phyloP scores from a whole-genome alignment of 1,140 invertebrate genomes.

The Drosophila orosa region DNA sequence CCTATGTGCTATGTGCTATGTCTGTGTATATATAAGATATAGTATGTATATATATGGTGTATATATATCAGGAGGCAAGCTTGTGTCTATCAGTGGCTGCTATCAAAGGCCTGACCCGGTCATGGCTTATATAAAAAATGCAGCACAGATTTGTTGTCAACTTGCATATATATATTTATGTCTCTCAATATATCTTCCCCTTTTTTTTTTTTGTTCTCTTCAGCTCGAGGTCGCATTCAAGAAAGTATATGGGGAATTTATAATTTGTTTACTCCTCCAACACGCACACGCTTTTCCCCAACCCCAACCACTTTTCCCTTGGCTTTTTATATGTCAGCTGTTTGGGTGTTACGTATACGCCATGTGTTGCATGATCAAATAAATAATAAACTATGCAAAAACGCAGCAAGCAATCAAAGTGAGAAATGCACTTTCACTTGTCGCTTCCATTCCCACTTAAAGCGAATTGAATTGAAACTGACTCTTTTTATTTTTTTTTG shows the following conservation, averaged over 20 bases:
- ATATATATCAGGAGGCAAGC: constrained; percentile 15
- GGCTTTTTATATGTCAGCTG: constrained; percentile 18
- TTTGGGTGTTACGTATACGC: constrained; percentile 44
- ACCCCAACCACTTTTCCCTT: neutral
- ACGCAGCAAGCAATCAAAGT: constrained; percentile 32
- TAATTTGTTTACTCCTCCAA: constrained; percentile 45
- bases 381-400: constrained; percentile 48
- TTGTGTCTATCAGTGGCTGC: constrained; percentile 30
- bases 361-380: constrained; percentile 59
- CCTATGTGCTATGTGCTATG: constrained; percentile 2
- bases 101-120: constrained; percentile 51
- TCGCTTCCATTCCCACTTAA: constrained; percentile 58
- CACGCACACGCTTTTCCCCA: constrained; percentile 11
- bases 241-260: constrained; percentile 48
- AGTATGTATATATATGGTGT: neutral
- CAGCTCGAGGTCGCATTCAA: constrained; percentile 37
- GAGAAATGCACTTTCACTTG: constrained; percentile 54
- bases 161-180: neutral
- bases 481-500: constrained; percentile 9
- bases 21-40: constrained; percentile 10
- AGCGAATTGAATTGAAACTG: constrained; percentile 70
- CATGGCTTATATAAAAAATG: constrained; percentile 74
- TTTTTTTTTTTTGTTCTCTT: constrained; percentile 26
- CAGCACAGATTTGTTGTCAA: constrained; percentile 47
- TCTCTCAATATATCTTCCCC: constrained; percentile 14